These are phyloP conservation scores for Drosophila barbarae DNA, from an alignment of 2,888 invertebrate genomes.

Conservation along the genomic window DNA sequence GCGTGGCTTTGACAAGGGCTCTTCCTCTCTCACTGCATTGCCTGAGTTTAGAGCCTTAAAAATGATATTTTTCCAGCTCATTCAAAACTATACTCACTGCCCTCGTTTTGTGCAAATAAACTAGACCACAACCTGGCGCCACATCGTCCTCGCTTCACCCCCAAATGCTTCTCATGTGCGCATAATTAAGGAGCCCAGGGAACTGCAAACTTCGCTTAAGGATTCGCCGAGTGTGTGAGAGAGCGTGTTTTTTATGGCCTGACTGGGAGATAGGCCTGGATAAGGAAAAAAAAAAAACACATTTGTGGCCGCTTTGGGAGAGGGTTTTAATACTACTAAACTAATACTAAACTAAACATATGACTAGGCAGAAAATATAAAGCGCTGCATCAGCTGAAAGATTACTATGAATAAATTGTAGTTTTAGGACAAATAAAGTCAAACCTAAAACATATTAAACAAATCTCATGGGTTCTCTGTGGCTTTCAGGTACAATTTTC, in stretches of 20 bases:
- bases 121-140: slow-evolving; percentile 22
- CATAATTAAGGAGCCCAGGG: slow-evolving; percentile 44
- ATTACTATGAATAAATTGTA: slow-evolving; percentile 2
- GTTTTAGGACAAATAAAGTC: neutral
- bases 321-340: neutral
- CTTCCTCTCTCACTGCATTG: neutral
- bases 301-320: slow-evolving; percentile 20
- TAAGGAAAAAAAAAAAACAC: neutral
- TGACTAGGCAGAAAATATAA: slow-evolving; percentile 12
- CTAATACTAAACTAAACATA: neutral
- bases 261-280: slow-evolving; percentile 13
- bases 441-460: neutral
- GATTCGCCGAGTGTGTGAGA: slow-evolving; percentile 7
- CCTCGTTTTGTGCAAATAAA: slow-evolving; percentile 17
- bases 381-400: slow-evolving; percentile 13
- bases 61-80: neutral
- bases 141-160: slow-evolving; percentile 17
- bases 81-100: slow-evolving; percentile 3
- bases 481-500: neutral
- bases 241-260: slow-evolving; percentile 23
- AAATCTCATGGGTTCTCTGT: neutral
- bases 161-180: slow-evolving; percentile 28
- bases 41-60: neutral
- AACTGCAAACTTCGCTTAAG: slow-evolving; percentile 17
- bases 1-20: neutral